These are phyloP conservation scores for Alethe diademata DNA, from an alignment of 2,113 vertebrate species.

Conservation along the genomic window DNA sequence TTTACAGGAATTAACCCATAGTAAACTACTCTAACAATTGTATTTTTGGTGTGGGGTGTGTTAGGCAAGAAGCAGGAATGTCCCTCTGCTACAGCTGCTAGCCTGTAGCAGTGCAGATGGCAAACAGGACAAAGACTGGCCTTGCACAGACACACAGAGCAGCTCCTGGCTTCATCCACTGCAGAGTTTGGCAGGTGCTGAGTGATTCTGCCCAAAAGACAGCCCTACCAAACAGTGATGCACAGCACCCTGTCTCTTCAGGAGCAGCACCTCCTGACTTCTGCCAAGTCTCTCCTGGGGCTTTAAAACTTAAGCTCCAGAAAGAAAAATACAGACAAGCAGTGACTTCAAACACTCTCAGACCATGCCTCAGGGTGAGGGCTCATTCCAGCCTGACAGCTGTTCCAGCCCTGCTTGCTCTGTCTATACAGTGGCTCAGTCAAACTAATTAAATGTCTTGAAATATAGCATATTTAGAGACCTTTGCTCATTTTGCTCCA, in stretches of 20 bases:
- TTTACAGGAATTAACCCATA: background rate
- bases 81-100: background rate
- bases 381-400: slow-evolving; percentile 2
- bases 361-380: background rate
- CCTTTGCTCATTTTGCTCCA: background rate
- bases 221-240: background rate
- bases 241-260: background rate
- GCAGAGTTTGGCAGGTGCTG: background rate
- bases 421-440: background rate
- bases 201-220: background rate
- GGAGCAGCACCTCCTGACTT: background rate
- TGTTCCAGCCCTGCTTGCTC: background rate
- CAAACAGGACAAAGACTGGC: background rate
- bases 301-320: background rate
- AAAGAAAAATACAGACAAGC: background rate
- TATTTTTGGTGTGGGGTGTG: background rate
- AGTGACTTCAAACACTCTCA: background rate
- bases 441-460: background rate
- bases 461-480: background rate
- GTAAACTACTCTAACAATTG: background rate
- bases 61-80: background rate
- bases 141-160: background rate
- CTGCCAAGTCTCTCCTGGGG: background rate
- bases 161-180: background rate
- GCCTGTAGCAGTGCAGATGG: background rate